phyloP scores from a whole-genome alignment of 2,888 invertebrate genomes.

The Pseudococcus jackbeardsleyi region DNA sequence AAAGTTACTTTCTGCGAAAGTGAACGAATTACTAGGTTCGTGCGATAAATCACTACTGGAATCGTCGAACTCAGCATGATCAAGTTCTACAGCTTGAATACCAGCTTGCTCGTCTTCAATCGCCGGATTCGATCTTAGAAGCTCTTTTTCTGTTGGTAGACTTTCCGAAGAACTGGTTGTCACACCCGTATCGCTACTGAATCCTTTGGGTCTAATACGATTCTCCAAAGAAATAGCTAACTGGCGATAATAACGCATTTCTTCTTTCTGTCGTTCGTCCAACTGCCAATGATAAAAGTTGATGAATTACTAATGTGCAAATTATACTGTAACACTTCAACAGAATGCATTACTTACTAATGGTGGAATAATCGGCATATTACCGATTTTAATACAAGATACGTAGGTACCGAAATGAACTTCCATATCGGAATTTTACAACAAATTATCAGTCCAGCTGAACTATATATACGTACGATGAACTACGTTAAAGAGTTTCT shows the following conservation, averaged over 20 bases:
- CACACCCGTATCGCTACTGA: background rate
- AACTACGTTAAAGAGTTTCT: background rate
- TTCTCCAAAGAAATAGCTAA: constrained; percentile 67
- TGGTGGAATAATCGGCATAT: constrained; percentile 66
- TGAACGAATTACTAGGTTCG: background rate
- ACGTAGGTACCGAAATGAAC: constrained; percentile 59
- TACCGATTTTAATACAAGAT: constrained; percentile 66
- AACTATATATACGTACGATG: background rate
- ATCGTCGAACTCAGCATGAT: background rate
- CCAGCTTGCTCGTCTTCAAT: background rate
- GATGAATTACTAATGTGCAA: background rate
- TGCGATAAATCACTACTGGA: background rate
- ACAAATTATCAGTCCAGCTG: background rate
- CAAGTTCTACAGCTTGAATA: background rate
- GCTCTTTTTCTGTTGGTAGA: background rate
- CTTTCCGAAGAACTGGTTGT: constrained; percentile 21
- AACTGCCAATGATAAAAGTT: constrained; percentile 66
- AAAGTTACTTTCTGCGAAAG: background rate
- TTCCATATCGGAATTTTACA: background rate
- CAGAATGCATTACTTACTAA: constrained; percentile 65
- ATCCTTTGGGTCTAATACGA: constrained; percentile 60
- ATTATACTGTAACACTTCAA: background rate
- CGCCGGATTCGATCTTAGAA: background rate
- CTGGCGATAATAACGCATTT: constrained; percentile 66
- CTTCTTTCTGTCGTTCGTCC: constrained; percentile 66